Percentiles rank a stretch among this genome's conserved stretches.
Conservation (phyloP, 1,140 invertebrate genomes). For the Dolichoris vasculosae region DNA sequence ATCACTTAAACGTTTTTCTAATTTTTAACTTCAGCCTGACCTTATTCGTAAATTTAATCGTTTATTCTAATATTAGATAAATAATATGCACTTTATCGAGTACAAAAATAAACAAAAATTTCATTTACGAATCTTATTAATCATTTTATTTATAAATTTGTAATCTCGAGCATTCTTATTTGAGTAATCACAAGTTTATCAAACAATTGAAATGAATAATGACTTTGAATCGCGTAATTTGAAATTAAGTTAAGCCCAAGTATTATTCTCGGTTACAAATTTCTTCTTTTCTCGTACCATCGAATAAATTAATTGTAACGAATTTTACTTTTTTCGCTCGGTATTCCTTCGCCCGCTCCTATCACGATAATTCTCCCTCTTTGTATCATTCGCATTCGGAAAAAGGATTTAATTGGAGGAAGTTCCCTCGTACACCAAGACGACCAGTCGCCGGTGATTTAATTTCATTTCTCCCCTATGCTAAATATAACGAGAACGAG, state of each 20-base stretch:
- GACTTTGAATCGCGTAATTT: neutral
- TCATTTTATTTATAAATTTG: neutral
- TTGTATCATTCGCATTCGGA: neutral
- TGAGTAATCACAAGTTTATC: neutral
- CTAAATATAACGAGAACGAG: neutral
- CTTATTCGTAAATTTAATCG: neutral
- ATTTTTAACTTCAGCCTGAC: neutral
- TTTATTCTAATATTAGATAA: neutral
- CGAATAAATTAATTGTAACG: slow-evolving; percentile 7
- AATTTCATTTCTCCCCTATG: too few relatives aligned
- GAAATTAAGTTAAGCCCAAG: neutral
- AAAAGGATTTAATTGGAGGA: slow-evolving; percentile 46
- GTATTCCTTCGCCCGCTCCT: neutral
- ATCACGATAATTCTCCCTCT: neutral
- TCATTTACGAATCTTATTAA: neutral
- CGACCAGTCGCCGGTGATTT: slow-evolving; percentile 42
- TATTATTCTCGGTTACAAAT: slow-evolving; percentile 14
- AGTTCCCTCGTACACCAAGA: neutral
- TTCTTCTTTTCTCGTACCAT: slow-evolving; percentile 10
- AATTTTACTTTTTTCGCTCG: neutral
- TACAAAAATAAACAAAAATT: neutral
- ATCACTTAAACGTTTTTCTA: neutral
- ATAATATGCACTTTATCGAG: neutral
- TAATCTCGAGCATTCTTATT: neutral
- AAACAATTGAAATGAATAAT: neutral